Conservation (phyloP, 92 coral and sea anemone species). For the Plumapathes pennacea region DNA sequence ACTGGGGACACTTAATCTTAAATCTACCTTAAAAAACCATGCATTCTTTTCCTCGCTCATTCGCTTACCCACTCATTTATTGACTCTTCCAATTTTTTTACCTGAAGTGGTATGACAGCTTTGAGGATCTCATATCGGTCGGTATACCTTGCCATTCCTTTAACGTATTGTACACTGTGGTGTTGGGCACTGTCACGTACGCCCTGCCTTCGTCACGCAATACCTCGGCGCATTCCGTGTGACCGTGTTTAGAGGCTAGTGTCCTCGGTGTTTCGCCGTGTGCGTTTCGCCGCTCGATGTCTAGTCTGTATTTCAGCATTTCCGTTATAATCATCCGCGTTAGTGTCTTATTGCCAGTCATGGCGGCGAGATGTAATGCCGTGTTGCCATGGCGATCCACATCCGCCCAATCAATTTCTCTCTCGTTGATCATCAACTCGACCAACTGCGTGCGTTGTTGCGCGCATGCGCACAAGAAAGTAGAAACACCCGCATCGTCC, state of each 20-base stretch:
- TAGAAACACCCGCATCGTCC: slow-evolving; percentile 37
- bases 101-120: slow-evolving; percentile 47
- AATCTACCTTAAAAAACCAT: background rate
- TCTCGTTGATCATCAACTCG: slow-evolving; percentile 28
- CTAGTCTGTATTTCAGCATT: slow-evolving; percentile 40
- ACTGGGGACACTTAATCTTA: background rate
- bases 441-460: slow-evolving; percentile 45
- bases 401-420: slow-evolving; percentile 45
- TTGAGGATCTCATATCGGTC: slow-evolving; percentile 2
- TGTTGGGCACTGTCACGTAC: slow-evolving; percentile 23
- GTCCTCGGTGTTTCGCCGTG: slow-evolving; percentile 50
- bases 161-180: slow-evolving; percentile 15
- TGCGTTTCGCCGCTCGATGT: slow-evolving; percentile 34
- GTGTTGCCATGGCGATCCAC: slow-evolving; percentile 48
- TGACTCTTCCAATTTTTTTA: too few species aligned
- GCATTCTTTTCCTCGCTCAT: background rate
- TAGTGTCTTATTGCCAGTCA: slow-evolving; percentile 25
- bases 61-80: too few species aligned
- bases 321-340: slow-evolving; percentile 23
- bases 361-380: slow-evolving; percentile 41
- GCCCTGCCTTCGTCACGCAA: slow-evolving; percentile 39
- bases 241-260: slow-evolving; percentile 44
- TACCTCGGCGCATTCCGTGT: slow-evolving; percentile 27
- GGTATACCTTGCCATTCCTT: slow-evolving; percentile 15
- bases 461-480: slow-evolving; percentile 41